Conservation (phyloP, 2,888 invertebrate genomes). For the Luperina nickerlii region DNA sequence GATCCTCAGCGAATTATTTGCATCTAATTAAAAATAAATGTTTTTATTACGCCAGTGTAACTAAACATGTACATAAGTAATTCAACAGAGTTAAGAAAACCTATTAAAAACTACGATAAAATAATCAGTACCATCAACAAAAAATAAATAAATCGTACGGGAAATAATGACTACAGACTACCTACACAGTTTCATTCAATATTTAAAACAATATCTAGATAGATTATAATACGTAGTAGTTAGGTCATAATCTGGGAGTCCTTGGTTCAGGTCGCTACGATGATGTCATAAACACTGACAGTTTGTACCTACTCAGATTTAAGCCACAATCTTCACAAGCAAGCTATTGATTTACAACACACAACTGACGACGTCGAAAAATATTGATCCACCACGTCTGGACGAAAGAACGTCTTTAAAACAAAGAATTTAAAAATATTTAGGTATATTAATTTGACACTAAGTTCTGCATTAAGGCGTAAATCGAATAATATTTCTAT, state of each 20-base stretch:
- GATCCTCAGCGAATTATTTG: background rate
- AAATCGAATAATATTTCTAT: background rate
- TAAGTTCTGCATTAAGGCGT: background rate
- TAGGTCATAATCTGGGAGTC: slow-evolving; percentile 53
- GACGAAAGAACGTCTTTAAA: background rate
- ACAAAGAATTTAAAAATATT: background rate
- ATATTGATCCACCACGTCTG: slow-evolving; percentile 49
- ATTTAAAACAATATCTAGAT: slow-evolving; percentile 10
- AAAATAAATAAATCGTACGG: slow-evolving; percentile 2
- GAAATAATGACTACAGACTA: slow-evolving; percentile 32
- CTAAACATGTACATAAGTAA: background rate
- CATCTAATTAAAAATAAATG: slow-evolving; percentile 15
- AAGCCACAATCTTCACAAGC: slow-evolving; percentile 42
- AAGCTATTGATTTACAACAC: slow-evolving; percentile 57
- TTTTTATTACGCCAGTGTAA: slow-evolving; percentile 11
- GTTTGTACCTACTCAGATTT: slow-evolving; percentile 24
- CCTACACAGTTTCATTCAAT: background rate
- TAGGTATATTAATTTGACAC: background rate
- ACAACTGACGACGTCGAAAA: slow-evolving; percentile 41
- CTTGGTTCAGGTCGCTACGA: slow-evolving; percentile 68
- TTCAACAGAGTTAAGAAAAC: slow-evolving; percentile 8
- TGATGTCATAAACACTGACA: slow-evolving; percentile 75
- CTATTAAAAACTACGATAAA: slow-evolving; percentile 1
- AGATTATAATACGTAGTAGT: slow-evolving; percentile 23
- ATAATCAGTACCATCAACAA: background rate